Conservation (phyloP, 1,140 invertebrate species). For the Drosophila insularis region DNA sequence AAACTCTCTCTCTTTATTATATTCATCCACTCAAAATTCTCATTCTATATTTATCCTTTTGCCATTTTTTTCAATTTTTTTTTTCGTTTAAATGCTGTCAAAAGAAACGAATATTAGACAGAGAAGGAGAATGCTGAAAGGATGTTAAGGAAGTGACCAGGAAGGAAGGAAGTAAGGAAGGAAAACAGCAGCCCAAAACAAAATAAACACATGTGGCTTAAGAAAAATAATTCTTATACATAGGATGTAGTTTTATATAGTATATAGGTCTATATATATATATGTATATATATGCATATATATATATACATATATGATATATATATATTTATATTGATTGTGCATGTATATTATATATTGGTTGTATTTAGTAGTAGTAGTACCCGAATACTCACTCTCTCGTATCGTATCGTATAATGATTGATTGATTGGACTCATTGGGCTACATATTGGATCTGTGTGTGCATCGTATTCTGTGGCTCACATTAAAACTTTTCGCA, state of each 20-base stretch:
- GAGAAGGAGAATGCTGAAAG: constrained; percentile 22
- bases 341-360: not conserved
- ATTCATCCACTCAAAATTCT: constrained; percentile 34
- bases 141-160: too few relatives aligned
- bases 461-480: constrained; percentile 38
- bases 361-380: constrained; percentile 27
- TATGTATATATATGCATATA: too few relatives aligned
- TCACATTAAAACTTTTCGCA: constrained; percentile 32
- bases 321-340: not conserved
- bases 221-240: constrained; percentile 7
- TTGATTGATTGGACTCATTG: constrained; percentile 10
- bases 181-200: not conserved
- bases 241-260: not conserved
- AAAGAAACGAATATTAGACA: constrained; percentile 58
- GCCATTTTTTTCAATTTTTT: constrained; percentile 17
- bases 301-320: too few relatives aligned
- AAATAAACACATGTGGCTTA: not conserved
- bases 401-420: constrained; percentile 23
- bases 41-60: constrained; percentile 38
- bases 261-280: not conserved
- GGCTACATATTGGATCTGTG: not conserved
- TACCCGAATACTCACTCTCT: constrained; percentile 73
- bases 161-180: not conserved
- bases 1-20: constrained; percentile 34
- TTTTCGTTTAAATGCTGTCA: constrained; percentile 48